Evolutionary conservation across 2,113 vertebrate genomes (phyloP), one percentile per base, ranked within the genome.

Genomic region (Thalassoma bifasciatum): DNA sequence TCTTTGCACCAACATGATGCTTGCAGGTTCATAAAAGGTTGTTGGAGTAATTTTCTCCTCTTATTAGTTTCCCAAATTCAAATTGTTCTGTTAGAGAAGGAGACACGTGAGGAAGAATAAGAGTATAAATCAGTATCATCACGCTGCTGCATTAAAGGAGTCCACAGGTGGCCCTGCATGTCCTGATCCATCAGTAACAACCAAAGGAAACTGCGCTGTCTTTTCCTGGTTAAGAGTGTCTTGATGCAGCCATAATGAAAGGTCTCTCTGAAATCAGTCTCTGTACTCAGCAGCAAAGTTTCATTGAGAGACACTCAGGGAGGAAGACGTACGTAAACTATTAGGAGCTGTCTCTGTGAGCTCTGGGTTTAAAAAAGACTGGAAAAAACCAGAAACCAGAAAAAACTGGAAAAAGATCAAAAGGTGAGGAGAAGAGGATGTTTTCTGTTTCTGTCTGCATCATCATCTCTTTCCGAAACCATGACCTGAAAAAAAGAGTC

Each of bases 131-230:
- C 30, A 37, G 52, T 24, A 13, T 53, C 66, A 54, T 54, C 49
- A 16, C 30, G 61, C 21, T 47, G 60, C 47, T 63, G 51, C 65
- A 49, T 56, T 56, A 40, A 9, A 24, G 54, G 44, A 69, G 30
- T 54, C 3, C 1, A 37, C 30, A 50, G 40, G 42, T 60, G 34
- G 46, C 34, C 56, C 42, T 23, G 30, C 36, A 37, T 62, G 49
- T 22, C 12, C 0, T 37, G 24, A 57, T 42, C 50, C 34, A 50
- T 69, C 58, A 21, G 12, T 24, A 38, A 21, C 5, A 26, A 40
- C 46, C 53, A 5, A 62, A 75, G 46, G 37, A 61, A 17, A 1
- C 1, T 8, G 26, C 16, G 3, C 11, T 21, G 42, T 23, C 49
- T 5, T 24, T 30, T 30, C 30, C 4, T 14, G 13, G n/a, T 50